These are phyloP conservation scores for Ochropleura leucogaster DNA, from an alignment of 2,888 invertebrate genomes.

Conservation along the genomic window DNA sequence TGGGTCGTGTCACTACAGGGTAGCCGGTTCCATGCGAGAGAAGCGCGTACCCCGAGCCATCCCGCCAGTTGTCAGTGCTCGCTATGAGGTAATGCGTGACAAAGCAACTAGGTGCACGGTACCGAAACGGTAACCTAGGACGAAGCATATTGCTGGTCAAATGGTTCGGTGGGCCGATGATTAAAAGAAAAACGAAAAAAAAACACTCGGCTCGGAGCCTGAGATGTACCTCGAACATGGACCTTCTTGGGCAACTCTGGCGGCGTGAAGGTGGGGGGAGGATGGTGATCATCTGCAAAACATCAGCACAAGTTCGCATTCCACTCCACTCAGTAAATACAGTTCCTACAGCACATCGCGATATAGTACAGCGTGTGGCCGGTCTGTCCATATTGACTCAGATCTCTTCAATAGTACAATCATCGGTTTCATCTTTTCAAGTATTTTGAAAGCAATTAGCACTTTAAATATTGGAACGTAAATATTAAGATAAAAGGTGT, in stretches of 20 bases:
- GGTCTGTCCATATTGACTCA: slow-evolving; percentile 68
- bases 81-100: slow-evolving; percentile 88
- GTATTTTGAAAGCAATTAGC: slow-evolving; percentile 59
- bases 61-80: slow-evolving; percentile 81
- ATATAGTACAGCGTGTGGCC: slow-evolving; percentile 81
- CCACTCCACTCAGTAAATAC: slow-evolving; percentile 88
- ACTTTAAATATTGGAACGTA: slow-evolving; percentile 45
- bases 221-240: slow-evolving; percentile 97
- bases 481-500: slow-evolving; percentile 32
- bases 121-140: slow-evolving; percentile 81
- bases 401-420: slow-evolving; percentile 56
- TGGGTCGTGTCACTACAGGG: slow-evolving; percentile 75
- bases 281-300: slow-evolving; percentile 99
- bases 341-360: slow-evolving; percentile 84
- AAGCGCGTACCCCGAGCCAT: slow-evolving; percentile 77
- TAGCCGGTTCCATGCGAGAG: slow-evolving; percentile 85
- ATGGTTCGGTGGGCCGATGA: slow-evolving; percentile 87
- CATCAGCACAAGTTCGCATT: slow-evolving; percentile 93
- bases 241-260: slow-evolving; percentile 99
- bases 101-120: slow-evolving; percentile 89
- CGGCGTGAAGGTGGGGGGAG: slow-evolving; percentile 99
- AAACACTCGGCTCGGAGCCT: slow-evolving; percentile 87
- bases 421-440: slow-evolving; percentile 67
- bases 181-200: slow-evolving; percentile 80
- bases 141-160: slow-evolving; percentile 86